Base-by-base conservation (phyloP, 2,888 invertebrate genomes). In the Monopis laevigella region DNA sequence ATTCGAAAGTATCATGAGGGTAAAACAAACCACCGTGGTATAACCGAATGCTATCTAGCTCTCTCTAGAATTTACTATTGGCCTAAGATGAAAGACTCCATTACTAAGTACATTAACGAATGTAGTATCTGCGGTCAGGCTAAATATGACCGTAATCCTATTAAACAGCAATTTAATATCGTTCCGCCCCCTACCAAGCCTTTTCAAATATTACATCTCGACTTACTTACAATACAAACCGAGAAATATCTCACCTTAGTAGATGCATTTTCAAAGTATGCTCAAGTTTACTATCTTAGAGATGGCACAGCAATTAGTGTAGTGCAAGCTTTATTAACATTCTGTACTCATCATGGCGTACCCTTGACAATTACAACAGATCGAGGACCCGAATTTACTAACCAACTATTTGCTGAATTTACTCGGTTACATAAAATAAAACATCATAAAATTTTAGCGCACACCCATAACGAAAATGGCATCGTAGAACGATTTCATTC, bases 81-180 rank as follows among this genome's bases (percentile, higher is more conserved):
- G 34, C 35, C 32, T n/a, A 47, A 48, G 18, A 47, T 47, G 47
- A 30, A 44, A 41, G 6, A 21, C 28, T 11, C 46, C 6, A 29
- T 50, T 14, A 52, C 55, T 43, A 50, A 45, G 40, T 55, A 44
- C 12, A 50, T 56, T 2, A 56, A 55, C 32, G 30, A 51, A 51
- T n/a, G n/a, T n/a, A n/a, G n/a, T n/a, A n/a, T n/a, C n/a, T n/a
- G n/a, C n/a, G n/a, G n/a, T n/a, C n/a, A 52, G 43, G 42, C 36
- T 4, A 56, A 54, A 49, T 54, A 55, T 12, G 54, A 55, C 45
- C 32, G 53, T 1, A 53, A 54, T 6, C 55, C 53, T 0, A 16
- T 54, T 13, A 53, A 48, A 46, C 10, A 45, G 43, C 52, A 52
- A 3, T 16, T 55, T n/a, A 24, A 52, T 0, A 11, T 55, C 10